phyloP scores from a whole-genome alignment of 1,140 invertebrate genomes.

The Heliconius eleuchia region DNA sequence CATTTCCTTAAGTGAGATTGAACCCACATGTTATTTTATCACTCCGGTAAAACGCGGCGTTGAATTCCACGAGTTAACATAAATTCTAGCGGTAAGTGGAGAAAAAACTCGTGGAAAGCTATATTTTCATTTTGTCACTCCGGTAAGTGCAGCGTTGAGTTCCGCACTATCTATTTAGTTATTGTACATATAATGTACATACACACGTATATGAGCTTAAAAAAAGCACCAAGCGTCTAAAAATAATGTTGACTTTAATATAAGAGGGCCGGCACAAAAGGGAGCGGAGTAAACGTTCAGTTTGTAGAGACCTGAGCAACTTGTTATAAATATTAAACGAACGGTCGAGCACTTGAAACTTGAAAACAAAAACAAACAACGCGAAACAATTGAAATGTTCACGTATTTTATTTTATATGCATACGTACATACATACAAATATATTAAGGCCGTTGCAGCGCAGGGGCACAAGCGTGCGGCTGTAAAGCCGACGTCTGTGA shows the following conservation, averaged over 20 bases:
- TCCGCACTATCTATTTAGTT: too few species aligned
- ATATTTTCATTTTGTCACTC: too few species aligned
- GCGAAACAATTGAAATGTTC: neutral
- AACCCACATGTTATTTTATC: too few species aligned
- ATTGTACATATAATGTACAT: neutral
- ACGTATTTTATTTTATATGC: neutral
- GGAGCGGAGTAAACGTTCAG: conserved; percentile 2
- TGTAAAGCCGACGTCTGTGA: too few species aligned
- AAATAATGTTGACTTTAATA: conserved; percentile 10
- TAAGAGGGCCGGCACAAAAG: neutral
- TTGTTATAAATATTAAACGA: conserved; percentile 10
- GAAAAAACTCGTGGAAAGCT: too few species aligned
- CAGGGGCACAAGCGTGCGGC: too few species aligned
- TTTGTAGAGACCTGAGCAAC: conserved; percentile 4
- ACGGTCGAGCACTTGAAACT: neutral
- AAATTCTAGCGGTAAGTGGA: too few species aligned
- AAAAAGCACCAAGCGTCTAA: neutral
- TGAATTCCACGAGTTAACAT: too few species aligned
- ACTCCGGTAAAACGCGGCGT: too few species aligned
- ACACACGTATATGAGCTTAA: neutral
- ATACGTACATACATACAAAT: neutral
- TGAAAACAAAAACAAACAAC: conserved; percentile 6
- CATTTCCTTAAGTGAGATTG: too few species aligned
- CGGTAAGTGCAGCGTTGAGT: too few species aligned
- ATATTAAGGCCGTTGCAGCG: too few species aligned